phyloP scores from a whole-genome alignment of 2,797 vertebrate genomes.

The Moxostoma hubbsi region DNA sequence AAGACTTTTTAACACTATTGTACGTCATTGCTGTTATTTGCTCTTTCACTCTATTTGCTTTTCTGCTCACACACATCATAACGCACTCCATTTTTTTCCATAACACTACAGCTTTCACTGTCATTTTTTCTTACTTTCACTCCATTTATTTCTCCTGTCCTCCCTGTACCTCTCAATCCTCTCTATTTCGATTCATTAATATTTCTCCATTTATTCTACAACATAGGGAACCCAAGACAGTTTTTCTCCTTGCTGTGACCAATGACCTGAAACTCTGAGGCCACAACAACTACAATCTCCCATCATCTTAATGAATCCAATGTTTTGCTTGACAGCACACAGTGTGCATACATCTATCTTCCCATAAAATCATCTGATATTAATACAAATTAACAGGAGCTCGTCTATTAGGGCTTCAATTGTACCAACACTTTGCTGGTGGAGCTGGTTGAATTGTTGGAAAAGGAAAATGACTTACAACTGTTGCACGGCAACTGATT shows the following conservation, averaged over 20 bases:
- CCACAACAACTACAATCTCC: constrained; percentile 74
- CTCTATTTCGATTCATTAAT: neutral
- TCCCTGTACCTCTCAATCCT: constrained; percentile 11
- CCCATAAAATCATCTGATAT: constrained; percentile 78
- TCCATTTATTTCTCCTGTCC: constrained; percentile 13
- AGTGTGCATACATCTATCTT: constrained; percentile 72
- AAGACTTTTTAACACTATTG: no score
- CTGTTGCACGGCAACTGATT: constrained; percentile 56
- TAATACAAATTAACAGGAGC: constrained; percentile 81
- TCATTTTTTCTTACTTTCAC: constrained; percentile 28
- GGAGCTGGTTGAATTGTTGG: constrained; percentile 66
- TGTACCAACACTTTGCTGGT: constrained; percentile 61
- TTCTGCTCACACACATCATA: no score
- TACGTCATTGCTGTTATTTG: no score
- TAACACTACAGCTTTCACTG: neutral
- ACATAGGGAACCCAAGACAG: constrained; percentile 18
- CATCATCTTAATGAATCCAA: constrained; percentile 84
- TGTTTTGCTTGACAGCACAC: constrained; percentile 81
- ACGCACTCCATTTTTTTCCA: neutral
- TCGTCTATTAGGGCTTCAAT: constrained; percentile 61
- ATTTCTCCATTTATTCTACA: constrained; percentile 47
- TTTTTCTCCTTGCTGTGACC: constrained; percentile 72
- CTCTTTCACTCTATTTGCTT: no score
- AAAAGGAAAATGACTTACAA: constrained; percentile 64
- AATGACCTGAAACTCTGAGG: constrained; percentile 78